These are phyloP conservation scores for Cheilosia grossa DNA, from an alignment of 2,888 invertebrate genomes.

Conservation along the genomic window DNA sequence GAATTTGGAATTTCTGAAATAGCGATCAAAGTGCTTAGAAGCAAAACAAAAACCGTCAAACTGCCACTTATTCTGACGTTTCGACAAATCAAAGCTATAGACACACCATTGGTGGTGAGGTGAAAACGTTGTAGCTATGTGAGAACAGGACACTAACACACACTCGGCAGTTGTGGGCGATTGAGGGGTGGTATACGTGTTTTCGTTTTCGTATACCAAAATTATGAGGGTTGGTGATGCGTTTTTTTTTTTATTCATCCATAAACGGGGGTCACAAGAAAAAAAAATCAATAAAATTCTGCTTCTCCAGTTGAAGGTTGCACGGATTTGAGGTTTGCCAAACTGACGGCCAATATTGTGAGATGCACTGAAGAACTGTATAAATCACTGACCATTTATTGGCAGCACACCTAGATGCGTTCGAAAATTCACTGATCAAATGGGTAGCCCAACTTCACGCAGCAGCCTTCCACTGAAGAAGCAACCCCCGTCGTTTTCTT, in stretches of 20 bases:
- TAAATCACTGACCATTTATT: too few relatives aligned
- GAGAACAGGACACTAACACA: conserved; percentile 27
- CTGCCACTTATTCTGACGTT: conserved; percentile 41
- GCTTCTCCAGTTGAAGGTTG: conserved; percentile 72
- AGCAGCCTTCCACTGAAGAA: conserved; percentile 48
- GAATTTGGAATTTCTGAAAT: neutral
- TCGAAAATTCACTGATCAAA: neutral
- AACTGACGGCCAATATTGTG: neutral
- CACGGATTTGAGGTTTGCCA: conserved; percentile 37
- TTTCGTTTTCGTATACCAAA: conserved; percentile 51
- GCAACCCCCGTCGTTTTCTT: conserved; percentile 13
- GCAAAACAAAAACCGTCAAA: conserved; percentile 2
- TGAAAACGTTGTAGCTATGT: conserved; percentile 55
- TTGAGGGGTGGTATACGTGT: conserved; percentile 63
- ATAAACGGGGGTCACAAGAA: conserved; percentile 33
- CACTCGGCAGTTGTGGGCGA: conserved; percentile 3
- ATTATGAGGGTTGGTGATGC: conserved; percentile 63
- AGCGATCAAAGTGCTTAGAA: neutral
- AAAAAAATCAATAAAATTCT: conserved; percentile 70
- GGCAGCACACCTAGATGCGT: neutral
- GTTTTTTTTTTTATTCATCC: conserved; percentile 40
- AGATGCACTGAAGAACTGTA: too few relatives aligned
- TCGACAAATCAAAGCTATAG: conserved; percentile 24
- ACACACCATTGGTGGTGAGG: conserved; percentile 60
- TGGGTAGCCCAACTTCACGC: neutral